Conservation (phyloP, 2,797 vertebrate genomes). For the Enteromius treurensis region DNA sequence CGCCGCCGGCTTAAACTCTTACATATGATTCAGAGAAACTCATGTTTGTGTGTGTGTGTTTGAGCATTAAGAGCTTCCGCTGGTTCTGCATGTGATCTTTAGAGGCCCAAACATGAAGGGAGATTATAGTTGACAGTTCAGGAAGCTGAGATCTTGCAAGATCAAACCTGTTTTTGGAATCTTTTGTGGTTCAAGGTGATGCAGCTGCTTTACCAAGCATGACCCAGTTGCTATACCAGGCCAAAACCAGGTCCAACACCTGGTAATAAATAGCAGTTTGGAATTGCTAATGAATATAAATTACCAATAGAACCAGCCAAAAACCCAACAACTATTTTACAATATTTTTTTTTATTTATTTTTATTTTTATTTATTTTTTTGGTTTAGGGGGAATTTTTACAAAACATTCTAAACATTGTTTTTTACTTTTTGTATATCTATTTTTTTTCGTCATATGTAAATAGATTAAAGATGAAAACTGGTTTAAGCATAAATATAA, state of each 20-base stretch:
- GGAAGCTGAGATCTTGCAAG: not conserved
- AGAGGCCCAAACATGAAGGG: not conserved
- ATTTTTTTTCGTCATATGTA: too few relatives aligned
- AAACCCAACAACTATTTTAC: not conserved
- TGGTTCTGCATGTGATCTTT: not conserved
- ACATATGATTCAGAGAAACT: slow-evolving; percentile 29
- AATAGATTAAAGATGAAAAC: too few relatives aligned
- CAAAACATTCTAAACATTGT: too few relatives aligned
- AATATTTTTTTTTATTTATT: not conserved
- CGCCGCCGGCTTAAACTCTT: slow-evolving; percentile 39
- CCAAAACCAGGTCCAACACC: not conserved
- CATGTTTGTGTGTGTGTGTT: slow-evolving; percentile 24
- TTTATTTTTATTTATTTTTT: too few relatives aligned
- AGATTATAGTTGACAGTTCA: slow-evolving; percentile 5
- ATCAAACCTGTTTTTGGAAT: not conserved
- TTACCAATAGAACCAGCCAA: not conserved
- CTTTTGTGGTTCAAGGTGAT: not conserved
- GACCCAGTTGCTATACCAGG: slow-evolving; percentile 1
- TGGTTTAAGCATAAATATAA: too few relatives aligned
- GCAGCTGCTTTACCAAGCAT: not conserved
- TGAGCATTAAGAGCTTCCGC: slow-evolving; percentile 13
- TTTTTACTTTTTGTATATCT: too few relatives aligned
- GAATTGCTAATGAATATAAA: not conserved
- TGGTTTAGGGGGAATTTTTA: too few relatives aligned
- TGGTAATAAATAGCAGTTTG: not conserved